A percentile compares a stretch with the other conserved stretches of the same genome.
Evolutionary conservation across 2,113 vertebrate species (phyloP).

Genomic region (Aptenodytes forsteri): DNA sequence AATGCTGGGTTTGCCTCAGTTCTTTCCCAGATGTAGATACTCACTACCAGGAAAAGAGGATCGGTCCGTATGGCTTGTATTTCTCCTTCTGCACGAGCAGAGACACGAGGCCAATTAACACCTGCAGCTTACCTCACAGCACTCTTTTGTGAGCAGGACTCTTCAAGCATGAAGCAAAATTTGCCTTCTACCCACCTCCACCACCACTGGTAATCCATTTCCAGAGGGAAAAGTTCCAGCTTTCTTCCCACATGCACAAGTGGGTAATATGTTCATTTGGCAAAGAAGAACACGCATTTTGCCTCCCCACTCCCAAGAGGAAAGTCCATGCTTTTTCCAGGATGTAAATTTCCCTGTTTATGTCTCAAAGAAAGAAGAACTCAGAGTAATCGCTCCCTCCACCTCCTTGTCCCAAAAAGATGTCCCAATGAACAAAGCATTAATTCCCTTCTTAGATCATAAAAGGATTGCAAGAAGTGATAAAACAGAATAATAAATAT

Average conservation of each 20-base stretch:
- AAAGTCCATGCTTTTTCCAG: not conserved
- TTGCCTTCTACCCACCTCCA: not conserved
- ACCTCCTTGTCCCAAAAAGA: not conserved
- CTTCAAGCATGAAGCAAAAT: not conserved
- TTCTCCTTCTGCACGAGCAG: not conserved
- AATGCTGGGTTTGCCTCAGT: not conserved
- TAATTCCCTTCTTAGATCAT: not conserved
- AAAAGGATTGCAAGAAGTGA: not conserved
- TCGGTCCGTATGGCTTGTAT: rapidly evolving
- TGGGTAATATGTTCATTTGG: not conserved
- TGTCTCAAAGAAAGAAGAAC: not conserved
- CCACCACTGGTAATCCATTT: not conserved
- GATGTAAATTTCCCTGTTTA: not conserved
- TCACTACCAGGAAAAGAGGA: not conserved
- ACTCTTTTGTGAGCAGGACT: not conserved
- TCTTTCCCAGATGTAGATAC: not conserved
- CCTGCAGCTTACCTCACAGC: not conserved
- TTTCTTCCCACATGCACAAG: not conserved
- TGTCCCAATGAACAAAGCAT: not conserved
- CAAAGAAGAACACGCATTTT: not conserved
- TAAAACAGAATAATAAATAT: not conserved
- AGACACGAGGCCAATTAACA: not conserved
- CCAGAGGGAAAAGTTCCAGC: not conserved
- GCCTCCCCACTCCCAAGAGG: not conserved
- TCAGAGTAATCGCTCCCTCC: not conserved